Base-by-base conservation (phyloP, 1,140 invertebrate species). In the Pseudachorutes palmiensis region DNA sequence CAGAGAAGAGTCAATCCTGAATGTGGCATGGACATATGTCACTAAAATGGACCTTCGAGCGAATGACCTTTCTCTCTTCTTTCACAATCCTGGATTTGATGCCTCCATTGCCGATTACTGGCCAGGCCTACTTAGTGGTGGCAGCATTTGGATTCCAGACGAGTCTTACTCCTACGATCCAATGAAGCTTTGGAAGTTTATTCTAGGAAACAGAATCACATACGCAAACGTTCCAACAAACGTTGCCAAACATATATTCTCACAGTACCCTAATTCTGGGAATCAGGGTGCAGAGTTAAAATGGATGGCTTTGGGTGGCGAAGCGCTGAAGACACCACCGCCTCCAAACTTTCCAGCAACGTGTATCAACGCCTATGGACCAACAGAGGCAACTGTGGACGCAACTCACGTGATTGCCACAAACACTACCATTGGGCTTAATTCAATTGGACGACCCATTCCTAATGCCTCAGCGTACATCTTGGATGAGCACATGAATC, bases 361-460 rank as follows among this genome's bases (percentile, higher is more conserved):
- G 24, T 26, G 14, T n/a, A 12, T 57, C 5, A 61, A 61, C 29
- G 59, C 59, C 16, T 61, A 61, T 29, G 59, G 59, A 61, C 59
- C 59, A 61, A 61, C 59, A 5, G 59, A 61, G 29, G 12, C 24
- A 12, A 29, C 5, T 24, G 12, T 61, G 3, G 19, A 14, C 16
- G 24, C 36, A 45, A 45, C 36, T 45, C 36, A 45, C 36, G 36
- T 57, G 24, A 57, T 26, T 57, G 26, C 24, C 24, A 5, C 14
- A 14, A 5, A 5, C 5, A 24, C 5, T 14, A 24, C 3, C 14
- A 12, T 29, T 9, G 16, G 2, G 2, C 3, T 9, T 14, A 61
- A 61, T 16, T 12, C 12, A 61, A 61, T 61, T 14, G 59, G 59
- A 12, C 16, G 29, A 24, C 61, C 61, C 2, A 41, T 63, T 41